A percentile compares a stretch with the other conserved stretches of the same genome.
Conservation (phyloP, 2,113 vertebrate species). For the Corythornis madagascariensis region DNA sequence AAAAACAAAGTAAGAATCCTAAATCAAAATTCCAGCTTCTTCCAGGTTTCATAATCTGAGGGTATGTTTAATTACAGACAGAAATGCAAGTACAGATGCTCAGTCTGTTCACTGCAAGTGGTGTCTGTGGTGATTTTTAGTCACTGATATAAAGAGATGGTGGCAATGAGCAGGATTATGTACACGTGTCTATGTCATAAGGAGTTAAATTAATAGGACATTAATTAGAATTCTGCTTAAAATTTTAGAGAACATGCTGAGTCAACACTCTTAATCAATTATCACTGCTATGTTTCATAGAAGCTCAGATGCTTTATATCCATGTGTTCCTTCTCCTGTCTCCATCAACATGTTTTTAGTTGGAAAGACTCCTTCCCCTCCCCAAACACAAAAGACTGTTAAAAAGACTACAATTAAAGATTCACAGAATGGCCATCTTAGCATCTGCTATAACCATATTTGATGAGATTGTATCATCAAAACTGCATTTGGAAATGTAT, state of each 20-base stretch:
- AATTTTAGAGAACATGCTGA: not conserved
- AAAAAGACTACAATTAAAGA: not conserved
- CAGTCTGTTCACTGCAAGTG: not conserved
- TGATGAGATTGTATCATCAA: not conserved
- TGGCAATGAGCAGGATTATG: not conserved
- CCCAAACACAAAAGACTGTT: not conserved
- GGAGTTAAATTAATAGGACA: not conserved
- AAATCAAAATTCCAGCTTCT: not conserved
- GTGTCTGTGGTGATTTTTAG: not conserved
- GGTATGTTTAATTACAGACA: not conserved
- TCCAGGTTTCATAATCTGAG: not conserved
- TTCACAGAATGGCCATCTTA: not conserved
- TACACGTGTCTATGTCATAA: not conserved
- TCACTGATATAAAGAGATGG: not conserved
- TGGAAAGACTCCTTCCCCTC: not conserved
- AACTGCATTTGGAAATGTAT: not conserved
- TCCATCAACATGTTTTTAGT: not conserved
- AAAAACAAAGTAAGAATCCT: not conserved
- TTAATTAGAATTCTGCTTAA: not conserved
- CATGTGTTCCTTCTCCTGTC: not conserved
- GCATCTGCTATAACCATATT: not conserved
- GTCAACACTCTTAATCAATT: not conserved
- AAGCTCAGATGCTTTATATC: not conserved
- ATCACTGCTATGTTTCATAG: not conserved
- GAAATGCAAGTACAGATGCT: not conserved